These are phyloP conservation scores for Prosapia bicincta DNA, from an alignment of 2,888 invertebrate species.

Conservation along the genomic window DNA sequence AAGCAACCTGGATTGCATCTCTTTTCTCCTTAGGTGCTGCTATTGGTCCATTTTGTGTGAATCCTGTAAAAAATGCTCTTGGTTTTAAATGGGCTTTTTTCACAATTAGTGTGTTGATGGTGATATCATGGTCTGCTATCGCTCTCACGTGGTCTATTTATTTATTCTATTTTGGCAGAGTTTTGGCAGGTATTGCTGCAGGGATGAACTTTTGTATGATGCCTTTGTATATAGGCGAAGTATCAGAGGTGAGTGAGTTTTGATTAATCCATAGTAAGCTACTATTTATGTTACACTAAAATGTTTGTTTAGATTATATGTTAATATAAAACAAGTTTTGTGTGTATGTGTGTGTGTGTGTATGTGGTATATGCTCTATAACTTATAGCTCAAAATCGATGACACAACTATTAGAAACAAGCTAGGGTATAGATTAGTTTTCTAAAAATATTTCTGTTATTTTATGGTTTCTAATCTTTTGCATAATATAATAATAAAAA, in stretches of 20 bases:
- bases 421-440: too few relatives aligned
- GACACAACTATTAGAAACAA: too few relatives aligned
- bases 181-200: not conserved
- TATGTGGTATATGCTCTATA: too few relatives aligned
- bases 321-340: too few relatives aligned
- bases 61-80: not conserved
- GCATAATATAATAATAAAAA: too few relatives aligned
- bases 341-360: too few relatives aligned
- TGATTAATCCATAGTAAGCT: too few relatives aligned
- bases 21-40: not conserved
- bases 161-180: not conserved
- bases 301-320: too few relatives aligned
- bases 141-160: not conserved
- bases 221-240: not conserved
- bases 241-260: not conserved
- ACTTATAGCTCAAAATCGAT: too few relatives aligned
- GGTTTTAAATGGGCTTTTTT: not conserved
- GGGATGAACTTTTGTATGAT: not conserved
- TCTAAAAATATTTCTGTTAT: too few relatives aligned
- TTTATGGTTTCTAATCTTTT: too few relatives aligned
- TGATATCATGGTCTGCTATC: not conserved
- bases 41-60: not conserved
- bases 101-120: not conserved
- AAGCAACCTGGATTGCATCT: not conserved
- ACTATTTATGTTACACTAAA: too few relatives aligned